Evolutionary conservation across 1,140 invertebrate genomes (phyloP).

Genomic region (Acromyrmex heyeri): DNA sequence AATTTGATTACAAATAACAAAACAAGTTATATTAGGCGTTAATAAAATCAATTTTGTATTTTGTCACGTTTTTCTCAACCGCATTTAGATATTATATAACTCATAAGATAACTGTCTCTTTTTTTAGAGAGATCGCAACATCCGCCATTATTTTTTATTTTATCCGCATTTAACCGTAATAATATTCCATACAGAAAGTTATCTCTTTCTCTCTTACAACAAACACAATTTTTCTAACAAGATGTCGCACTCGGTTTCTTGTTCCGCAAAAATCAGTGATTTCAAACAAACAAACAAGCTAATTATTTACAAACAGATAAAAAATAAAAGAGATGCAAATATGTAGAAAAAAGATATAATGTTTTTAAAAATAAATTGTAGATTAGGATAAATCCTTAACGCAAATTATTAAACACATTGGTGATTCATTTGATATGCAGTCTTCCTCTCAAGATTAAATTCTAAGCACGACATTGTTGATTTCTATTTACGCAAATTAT

Average conservation of each 20-base stretch:
- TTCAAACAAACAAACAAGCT: not conserved
- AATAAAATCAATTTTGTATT: constrained; percentile 36
- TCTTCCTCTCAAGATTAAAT: not conserved
- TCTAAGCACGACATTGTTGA: not conserved
- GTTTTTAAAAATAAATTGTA: not conserved
- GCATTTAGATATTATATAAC: not conserved
- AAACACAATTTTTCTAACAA: not conserved
- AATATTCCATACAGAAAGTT: not conserved
- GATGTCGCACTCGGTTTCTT: not conserved
- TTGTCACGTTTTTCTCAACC: not conserved
- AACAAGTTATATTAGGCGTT: constrained; percentile 15
- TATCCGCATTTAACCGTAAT: not conserved
- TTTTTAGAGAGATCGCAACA: not conserved
- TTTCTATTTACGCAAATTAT: not conserved
- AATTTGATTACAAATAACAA: not conserved
- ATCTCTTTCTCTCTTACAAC: not conserved
- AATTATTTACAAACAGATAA: not conserved
- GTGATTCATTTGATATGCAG: not conserved
- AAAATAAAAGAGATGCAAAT: not conserved
- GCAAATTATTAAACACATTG: not conserved
- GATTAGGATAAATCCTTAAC: not conserved
- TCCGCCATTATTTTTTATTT: not conserved
- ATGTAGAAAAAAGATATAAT: not conserved
- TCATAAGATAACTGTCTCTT: not conserved
- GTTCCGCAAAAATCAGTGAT: not conserved